Evolutionary conservation across 2,113 vertebrate genomes (phyloP), one percentile per base, ranked within the genome.

Genomic region (Noturus placidus): DNA sequence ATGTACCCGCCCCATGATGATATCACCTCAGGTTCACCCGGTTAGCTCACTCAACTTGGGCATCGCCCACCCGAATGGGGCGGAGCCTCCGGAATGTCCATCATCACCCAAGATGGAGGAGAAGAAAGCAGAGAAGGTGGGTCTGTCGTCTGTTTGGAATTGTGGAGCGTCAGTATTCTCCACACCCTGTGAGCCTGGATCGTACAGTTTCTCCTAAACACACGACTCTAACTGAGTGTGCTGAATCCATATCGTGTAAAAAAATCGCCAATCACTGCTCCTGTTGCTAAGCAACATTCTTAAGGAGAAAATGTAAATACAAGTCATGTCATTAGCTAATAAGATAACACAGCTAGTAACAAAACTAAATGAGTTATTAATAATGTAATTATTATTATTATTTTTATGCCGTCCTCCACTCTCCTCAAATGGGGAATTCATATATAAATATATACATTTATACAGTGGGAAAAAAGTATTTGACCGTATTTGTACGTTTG

Each of bases 91-190:
- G 20, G 84, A 85, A 85, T 85, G 84, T 85, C 84, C 69, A 10
- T 59, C 52, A 17, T 83, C 63, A 54, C 0, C 91, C 89, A 97
- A 95, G 42, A 69, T 92, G 0, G 96, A 97, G 1, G 96, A 97
- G 69, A 96, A 95, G 92, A 99, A 97, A 92, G 95, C 91, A 0
- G 98, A 99, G 88, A 98, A 98, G 97, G 98, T 99, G 82, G 89
- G 92, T 61, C 6, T 61, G 33, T 33, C 5, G 15, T 46, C 25
- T 15, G 8, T 61, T 80, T 57, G 38, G 25, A 19, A 20, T 27
- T 17, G 27, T 54, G 76, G 6, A 78, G 8, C 25, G 14, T 52
- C 46, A n/a, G n/a, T 79, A 30, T 10, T 79, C 1, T 4, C 9
- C 38, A 4, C 2, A 1, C 7, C 14, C 20, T 54, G 46, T 78